A percentile compares a stretch with the other conserved stretches of the same genome.
phyloP scores from a whole-genome alignment of 2,888 invertebrate genomes.

The Brenthis hecate region DNA sequence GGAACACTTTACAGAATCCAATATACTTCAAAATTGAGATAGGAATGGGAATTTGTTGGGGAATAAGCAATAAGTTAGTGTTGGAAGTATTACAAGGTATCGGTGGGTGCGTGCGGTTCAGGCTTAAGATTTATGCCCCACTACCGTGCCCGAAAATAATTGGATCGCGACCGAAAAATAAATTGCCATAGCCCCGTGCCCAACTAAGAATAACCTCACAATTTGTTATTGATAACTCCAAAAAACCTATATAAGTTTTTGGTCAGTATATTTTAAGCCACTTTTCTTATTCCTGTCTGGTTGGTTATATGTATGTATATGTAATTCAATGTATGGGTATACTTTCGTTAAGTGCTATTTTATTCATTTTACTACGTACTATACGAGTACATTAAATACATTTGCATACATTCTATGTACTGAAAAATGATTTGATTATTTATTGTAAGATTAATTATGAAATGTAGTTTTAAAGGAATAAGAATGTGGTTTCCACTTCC shows the following conservation, averaged over 20 bases:
- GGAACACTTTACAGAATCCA: slow-evolving; percentile 19
- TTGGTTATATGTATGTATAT: slow-evolving; percentile 25
- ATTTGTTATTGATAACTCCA: slow-evolving; percentile 67
- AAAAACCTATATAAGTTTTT: slow-evolving; percentile 53
- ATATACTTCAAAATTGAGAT: slow-evolving; percentile 30
- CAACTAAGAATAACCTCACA: slow-evolving; percentile 60
- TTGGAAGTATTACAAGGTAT: slow-evolving; percentile 45
- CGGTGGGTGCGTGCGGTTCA: slow-evolving; percentile 54
- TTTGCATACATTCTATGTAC: too few species aligned
- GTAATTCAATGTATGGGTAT: neutral
- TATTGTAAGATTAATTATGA: too few species aligned
- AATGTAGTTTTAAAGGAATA: too few species aligned
- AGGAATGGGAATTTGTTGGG: slow-evolving; percentile 37
- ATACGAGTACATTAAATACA: too few species aligned
- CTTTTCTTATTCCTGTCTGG: slow-evolving; percentile 34
- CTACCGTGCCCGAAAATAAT: slow-evolving; percentile 78
- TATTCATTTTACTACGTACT: too few species aligned
- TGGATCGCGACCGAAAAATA: slow-evolving; percentile 78
- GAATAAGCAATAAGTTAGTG: slow-evolving; percentile 50
- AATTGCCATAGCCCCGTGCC: slow-evolving; percentile 59
- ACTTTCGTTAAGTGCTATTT: neutral
- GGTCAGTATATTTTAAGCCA: slow-evolving; percentile 41
- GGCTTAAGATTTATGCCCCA: slow-evolving; percentile 59
- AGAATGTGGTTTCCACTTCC: too few species aligned
- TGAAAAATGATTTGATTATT: too few species aligned